phyloP scores from a whole-genome alignment of 2,113 vertebrate species.

The Megalops atlanticus region DNA sequence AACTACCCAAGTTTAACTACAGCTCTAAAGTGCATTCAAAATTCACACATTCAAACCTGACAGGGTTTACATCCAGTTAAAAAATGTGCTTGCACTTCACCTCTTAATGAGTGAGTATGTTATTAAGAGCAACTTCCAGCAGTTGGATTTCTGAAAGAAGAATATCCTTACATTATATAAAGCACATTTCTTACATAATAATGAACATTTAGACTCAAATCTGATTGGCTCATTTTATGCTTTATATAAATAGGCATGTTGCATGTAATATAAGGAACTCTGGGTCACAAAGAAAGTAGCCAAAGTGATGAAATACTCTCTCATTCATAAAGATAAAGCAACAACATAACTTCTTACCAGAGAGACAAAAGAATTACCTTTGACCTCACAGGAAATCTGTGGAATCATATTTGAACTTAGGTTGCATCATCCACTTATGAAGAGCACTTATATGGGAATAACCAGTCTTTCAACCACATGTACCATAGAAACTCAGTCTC shows the following conservation, averaged over 20 bases:
- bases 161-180: conserved; percentile 1
- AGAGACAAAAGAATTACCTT: conserved; percentile 4
- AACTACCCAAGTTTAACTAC: background rate
- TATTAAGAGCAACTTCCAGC: background rate
- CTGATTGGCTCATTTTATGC: background rate
- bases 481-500: too few species aligned
- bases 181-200: background rate
- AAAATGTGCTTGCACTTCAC: background rate
- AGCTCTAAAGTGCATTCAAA: background rate
- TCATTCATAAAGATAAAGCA: background rate
- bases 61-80: background rate
- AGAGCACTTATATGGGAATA: background rate
- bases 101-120: background rate
- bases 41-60: background rate
- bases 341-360: too few species aligned
- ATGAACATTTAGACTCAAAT: background rate
- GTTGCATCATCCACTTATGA: background rate
- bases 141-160: background rate
- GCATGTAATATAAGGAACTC: background rate
- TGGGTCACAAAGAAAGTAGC: background rate
- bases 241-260: background rate
- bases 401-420: background rate
- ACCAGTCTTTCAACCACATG: background rate
- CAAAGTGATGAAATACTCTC: background rate
- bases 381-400: background rate